Base-by-base conservation (phyloP, 2,113 vertebrate species). In the Labeo catla region DNA sequence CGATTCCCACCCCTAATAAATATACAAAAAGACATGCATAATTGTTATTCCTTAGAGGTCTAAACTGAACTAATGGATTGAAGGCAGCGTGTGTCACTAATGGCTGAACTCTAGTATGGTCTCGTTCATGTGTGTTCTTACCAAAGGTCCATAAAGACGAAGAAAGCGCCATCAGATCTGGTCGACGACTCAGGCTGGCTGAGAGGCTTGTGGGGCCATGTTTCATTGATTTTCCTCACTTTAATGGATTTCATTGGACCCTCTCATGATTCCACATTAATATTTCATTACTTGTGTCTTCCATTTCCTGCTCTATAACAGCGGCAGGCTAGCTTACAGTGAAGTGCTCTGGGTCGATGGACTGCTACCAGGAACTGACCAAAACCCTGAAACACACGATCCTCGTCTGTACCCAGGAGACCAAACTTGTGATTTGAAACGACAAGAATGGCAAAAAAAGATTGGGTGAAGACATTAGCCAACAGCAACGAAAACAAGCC, bases 161-260 rank as follows among this genome's bases (percentile, higher is more conserved):
- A 83, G 86, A 86, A 70, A 79, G 68, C 63, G 47, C 39, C 66
- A 72, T 87, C 79, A 47, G 77, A 82, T 89, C 76, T n/a, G 11
- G 73, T 82, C 70, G 28, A 82, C 36, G 47, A 59, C 65, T 76
- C 63, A 45, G 73, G 21, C 28, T 15, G 3, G 70, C 78, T 6
- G 23, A 54, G 65, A 36, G 34, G 47, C 76, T 57, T 15, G 43
- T 23, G n/a, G 8, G 63, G 52, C 54, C 54, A 81, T 61, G 65
- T 86, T 86, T 70, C 86, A 91, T 89, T 91, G 91, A 90, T 91
- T 89, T 89, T 66, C 84, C 54, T 73, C 47, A 47, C 81, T 85
- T 88, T 92, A 93, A 93, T 92, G 91, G 91, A 90, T 92, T 91
- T 89, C 88, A 92, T 86, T 89, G 86, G 90, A 81, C 88, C 57